phyloP scores from a whole-genome alignment of 2,797 vertebrate genomes.

The Pangasius djambal region DNA sequence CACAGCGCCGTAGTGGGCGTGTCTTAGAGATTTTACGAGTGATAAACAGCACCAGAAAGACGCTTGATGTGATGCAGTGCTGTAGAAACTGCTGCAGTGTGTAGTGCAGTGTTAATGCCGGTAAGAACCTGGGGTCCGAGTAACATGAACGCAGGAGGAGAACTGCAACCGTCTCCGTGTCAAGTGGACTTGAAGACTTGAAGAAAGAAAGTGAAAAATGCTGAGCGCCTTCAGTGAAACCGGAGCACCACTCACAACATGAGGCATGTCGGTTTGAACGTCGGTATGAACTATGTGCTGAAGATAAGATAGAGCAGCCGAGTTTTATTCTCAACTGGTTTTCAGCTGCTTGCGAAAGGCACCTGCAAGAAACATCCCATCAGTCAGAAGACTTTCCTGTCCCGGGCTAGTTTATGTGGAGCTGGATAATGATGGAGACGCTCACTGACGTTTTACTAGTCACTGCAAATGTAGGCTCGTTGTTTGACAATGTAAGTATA shows the following conservation, averaged over 20 bases:
- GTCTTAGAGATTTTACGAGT: neutral
- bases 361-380: neutral
- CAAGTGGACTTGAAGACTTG: constrained; percentile 53
- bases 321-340: constrained; percentile 25
- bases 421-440: constrained; percentile 72
- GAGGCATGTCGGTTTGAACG: constrained; percentile 42
- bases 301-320: constrained; percentile 40
- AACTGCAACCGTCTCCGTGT: constrained; percentile 48
- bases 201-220: constrained; percentile 19
- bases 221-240: neutral
- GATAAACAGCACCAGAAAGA: neutral
- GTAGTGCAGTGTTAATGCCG: constrained; percentile 61
- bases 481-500: constrained; percentile 82
- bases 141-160: constrained; percentile 58
- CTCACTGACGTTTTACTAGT: constrained; percentile 76
- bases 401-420: constrained; percentile 45
- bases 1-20: neutral
- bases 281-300: constrained; percentile 37
- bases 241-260: constrained; percentile 21
- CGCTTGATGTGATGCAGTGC: constrained; percentile 1
- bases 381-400: constrained; percentile 28
- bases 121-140: constrained; percentile 71
- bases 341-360: neutral
- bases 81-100: constrained; percentile 49
- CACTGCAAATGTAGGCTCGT: constrained; percentile 83